phyloP scores from a whole-genome alignment of 2,797 vertebrate species.

The Balearica regulorum region DNA sequence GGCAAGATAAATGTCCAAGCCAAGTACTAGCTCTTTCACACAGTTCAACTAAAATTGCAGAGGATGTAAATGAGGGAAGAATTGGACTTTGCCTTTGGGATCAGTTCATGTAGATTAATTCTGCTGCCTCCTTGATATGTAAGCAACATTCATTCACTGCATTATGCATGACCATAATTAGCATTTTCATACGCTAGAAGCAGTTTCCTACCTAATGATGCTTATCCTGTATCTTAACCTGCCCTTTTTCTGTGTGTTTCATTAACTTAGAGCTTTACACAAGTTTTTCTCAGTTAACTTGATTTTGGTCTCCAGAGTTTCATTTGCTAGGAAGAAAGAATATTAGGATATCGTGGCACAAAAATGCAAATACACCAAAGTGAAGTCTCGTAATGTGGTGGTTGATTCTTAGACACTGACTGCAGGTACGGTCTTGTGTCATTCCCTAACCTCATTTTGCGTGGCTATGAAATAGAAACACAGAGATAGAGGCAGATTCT shows the following conservation, averaged over 20 bases:
- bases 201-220: neutral
- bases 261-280: neutral
- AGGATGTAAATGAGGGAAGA: neutral
- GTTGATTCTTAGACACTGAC: neutral
- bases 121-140: neutral
- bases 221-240: neutral
- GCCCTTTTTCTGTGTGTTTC: neutral
- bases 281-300: neutral
- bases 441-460: neutral
- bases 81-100: neutral
- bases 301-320: neutral
- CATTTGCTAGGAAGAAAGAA: neutral
- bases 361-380: neutral
- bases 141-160: neutral
- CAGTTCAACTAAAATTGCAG: neutral
- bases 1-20: neutral
- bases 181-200: neutral
- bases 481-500: neutral
- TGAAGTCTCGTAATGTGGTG: neutral
- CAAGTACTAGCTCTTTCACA: neutral
- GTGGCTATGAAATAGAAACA: neutral
- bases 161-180: neutral
- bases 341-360: neutral
- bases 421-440: neutral
- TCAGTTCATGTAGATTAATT: neutral